Conservation (phyloP, 2,888 invertebrate species). For the Cephus pygmeus region DNA sequence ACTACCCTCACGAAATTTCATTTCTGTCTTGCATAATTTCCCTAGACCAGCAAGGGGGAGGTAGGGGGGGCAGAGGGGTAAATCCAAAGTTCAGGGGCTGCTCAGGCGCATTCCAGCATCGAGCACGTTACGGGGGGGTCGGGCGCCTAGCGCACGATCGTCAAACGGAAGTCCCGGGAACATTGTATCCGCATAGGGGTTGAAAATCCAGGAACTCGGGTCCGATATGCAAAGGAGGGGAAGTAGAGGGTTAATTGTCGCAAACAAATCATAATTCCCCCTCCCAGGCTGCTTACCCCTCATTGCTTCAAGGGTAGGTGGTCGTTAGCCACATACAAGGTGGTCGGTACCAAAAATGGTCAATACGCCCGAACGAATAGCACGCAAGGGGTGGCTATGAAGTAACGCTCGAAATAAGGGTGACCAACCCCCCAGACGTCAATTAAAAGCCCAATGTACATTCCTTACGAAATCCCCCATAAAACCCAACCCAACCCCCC, state of each 20-base stretch:
- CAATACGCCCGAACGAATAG: neutral
- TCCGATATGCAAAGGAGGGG: neutral
- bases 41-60: neutral
- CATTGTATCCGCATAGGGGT: neutral
- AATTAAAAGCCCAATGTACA: slow-evolving; percentile 14
- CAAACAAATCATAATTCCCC: neutral
- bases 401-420: neutral
- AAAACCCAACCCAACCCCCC: neutral
- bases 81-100: neutral
- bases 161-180: neutral
- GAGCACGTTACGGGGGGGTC: neutral
- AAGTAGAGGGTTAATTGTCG: neutral
- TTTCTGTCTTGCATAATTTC: neutral
- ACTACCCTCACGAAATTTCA: neutral
- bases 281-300: neutral
- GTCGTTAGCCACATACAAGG: neutral
- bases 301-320: neutral
- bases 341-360: neutral
- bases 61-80: too few relatives aligned
- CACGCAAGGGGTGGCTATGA: neutral
- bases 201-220: neutral
- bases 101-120: neutral
- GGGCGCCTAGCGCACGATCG: neutral
- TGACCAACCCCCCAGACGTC: neutral
- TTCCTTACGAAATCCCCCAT: slow-evolving; percentile 2